Conservation (phyloP, 2,888 invertebrate genomes). For the Epinotia brunnichana region DNA sequence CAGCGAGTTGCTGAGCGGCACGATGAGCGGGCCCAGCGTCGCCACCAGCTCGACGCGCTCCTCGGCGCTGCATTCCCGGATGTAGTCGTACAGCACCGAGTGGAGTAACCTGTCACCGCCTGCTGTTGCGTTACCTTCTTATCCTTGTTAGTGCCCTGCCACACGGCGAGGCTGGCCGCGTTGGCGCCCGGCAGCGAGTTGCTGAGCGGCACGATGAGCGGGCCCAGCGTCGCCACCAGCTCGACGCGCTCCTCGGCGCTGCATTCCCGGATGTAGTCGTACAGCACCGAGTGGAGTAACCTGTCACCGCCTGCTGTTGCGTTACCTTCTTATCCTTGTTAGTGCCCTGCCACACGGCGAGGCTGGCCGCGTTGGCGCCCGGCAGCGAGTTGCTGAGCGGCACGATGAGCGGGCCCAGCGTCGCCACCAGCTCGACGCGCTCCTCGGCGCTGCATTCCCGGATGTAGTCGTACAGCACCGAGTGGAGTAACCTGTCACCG, state of each 20-base stretch:
- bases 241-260: conserved; percentile 88
- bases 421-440: no score
- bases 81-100: conserved; percentile 89
- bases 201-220: conserved; percentile 85
- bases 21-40: conserved; percentile 86
- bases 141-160: conserved; percentile 93
- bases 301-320: no score
- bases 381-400: no score
- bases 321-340: no score
- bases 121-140: conserved; percentile 82
- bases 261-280: conserved; percentile 91
- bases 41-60: conserved; percentile 90
- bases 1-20: conserved; percentile 88
- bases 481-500: no score
- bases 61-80: conserved; percentile 87
- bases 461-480: no score
- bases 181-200: conserved; percentile 93
- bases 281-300: no score
- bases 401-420: no score
- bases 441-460: no score
- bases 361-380: no score
- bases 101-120: no score
- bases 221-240: conserved; percentile 88
- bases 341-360: no score
- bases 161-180: conserved; percentile 92